A percentile compares a stretch with the other conserved stretches of the same genome.
phyloP scores from a whole-genome alignment of 2,797 vertebrate genomes.

The Enoplosus armatus region DNA sequence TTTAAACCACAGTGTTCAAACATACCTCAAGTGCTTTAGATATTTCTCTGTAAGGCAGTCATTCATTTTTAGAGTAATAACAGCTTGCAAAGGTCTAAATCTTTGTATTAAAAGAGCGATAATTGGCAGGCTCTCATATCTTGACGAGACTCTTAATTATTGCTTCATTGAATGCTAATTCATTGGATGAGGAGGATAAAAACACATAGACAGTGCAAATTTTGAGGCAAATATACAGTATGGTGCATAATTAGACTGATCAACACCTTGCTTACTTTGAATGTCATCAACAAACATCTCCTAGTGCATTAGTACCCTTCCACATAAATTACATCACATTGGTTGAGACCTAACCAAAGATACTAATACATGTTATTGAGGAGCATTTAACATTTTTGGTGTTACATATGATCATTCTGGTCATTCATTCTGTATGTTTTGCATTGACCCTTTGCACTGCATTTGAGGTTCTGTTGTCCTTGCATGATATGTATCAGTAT shows the following conservation, averaged over 20 bases:
- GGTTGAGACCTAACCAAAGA: slow-evolving; percentile 8
- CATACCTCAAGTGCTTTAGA: slow-evolving; percentile 31
- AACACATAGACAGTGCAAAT: background rate
- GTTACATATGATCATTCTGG: background rate
- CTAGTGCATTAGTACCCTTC: background rate
- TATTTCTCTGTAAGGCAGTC: slow-evolving; percentile 25
- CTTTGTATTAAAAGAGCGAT: slow-evolving; percentile 21
- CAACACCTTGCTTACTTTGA: background rate
- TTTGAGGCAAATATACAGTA: slow-evolving; percentile 5
- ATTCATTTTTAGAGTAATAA: slow-evolving; percentile 19
- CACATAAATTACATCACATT: background rate
- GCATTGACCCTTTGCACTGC: background rate
- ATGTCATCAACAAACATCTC: background rate
- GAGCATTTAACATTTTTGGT: background rate
- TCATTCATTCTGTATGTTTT: background rate
- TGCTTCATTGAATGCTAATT: slow-evolving; percentile 26
- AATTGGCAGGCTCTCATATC: slow-evolving; percentile 19
- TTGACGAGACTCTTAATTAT: slow-evolving; percentile 35
- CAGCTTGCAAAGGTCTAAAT: slow-evolving; percentile 13
- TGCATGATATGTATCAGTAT: slow-evolving; percentile 21
- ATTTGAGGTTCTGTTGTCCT: slow-evolving; percentile 25
- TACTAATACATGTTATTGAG: background rate
- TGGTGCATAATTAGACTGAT: background rate
- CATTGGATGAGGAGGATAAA: too few species aligned
- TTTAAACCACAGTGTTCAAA: slow-evolving; percentile 38